Evolutionary conservation across 2,888 invertebrate species (phyloP), one percentile per base, ranked within the genome.

Genomic region (Andrena hattorfiana): DNA sequence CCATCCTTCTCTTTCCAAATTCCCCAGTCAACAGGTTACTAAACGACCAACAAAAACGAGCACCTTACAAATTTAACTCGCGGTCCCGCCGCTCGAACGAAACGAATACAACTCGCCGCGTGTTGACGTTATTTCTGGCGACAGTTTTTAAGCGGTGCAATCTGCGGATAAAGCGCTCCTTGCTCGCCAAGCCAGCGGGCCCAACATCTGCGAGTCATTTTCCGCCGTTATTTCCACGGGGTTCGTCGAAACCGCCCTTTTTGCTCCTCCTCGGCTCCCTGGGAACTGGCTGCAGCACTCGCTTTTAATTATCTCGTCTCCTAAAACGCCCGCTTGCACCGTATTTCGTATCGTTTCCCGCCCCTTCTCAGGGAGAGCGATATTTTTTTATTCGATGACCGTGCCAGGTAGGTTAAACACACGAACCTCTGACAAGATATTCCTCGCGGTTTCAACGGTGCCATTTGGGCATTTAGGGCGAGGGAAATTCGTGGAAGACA

Each of bases 171-270:
- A 85, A 85, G 77, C 85, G 81, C 66, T 64, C 74, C 81, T 63
- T 48, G 73, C 82, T 79, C 64, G 56, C 60, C 68, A 32, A 64
- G 78, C 70, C 28, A 42, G 51, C 64, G 66, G 73, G 10, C 20
- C 79, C 76, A 85, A 87, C 86, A 86, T 86, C 86, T 86, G 86
- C 82, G 85, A 82, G 86, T 87, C 87, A 74, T 86, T 87, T 85
- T 74, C 72, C 77, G 67, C 59, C 85, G 86, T 87, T 86, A 87
- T 86, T 86, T 87, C 73, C 85, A 87, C 68, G 62, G 42, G 73
- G 16, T 84, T 86, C 85, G 85, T 76, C 87, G 86, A 86, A 86
- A 48, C 56, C 60, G 10, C 60, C 63, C 73, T 71, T 76, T 81
- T 75, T 72, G 63, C 67, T 79, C 59, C 26, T 59, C 28, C 51